phyloP scores from a whole-genome alignment of 1,140 invertebrate genomes.

The Neodiprion lecontei region DNA sequence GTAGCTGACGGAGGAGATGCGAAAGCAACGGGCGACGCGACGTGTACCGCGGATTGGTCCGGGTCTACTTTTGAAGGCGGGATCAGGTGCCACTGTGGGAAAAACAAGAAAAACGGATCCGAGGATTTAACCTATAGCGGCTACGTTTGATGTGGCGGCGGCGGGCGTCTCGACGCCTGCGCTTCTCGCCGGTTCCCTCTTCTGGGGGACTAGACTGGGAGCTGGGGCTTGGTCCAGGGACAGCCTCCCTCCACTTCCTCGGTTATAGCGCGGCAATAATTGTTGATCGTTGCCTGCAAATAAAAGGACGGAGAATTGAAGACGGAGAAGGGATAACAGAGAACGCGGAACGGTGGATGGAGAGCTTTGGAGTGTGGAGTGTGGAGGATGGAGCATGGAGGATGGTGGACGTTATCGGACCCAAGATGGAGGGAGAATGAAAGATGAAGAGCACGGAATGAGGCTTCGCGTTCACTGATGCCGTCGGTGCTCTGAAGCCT shows the following conservation, averaged over 20 bases:
- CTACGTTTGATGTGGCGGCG: constrained; percentile 56
- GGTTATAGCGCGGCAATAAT: constrained; percentile 33
- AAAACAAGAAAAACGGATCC: constrained; percentile 57
- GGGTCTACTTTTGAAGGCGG: constrained; percentile 60
- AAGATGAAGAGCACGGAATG: too few species aligned
- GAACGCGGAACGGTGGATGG: not conserved
- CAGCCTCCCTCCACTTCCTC: not conserved
- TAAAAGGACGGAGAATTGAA: not conserved
- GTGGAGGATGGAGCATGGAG: not conserved
- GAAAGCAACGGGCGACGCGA: constrained; percentile 34
- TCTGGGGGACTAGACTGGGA: constrained; percentile 19
- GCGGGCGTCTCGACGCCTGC: constrained; percentile 43
- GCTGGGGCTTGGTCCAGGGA: constrained; percentile 26
- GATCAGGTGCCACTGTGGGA: constrained; percentile 60
- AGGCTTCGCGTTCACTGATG: too few species aligned
- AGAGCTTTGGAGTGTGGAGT: not conserved
- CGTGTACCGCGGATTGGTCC: constrained; percentile 53
- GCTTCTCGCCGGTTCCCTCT: constrained; percentile 29
- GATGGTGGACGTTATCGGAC: not conserved
- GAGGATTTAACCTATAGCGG: constrained; percentile 63
- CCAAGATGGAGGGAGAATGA: not conserved
- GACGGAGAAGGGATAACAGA: constrained; percentile 43
- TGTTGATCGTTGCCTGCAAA: constrained; percentile 49
- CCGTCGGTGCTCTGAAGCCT: too few species aligned
- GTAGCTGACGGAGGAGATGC: constrained; percentile 14